phyloP scores from a whole-genome alignment of 2,888 invertebrate genomes.

The Sinopyrophorus schimmeli region DNA sequence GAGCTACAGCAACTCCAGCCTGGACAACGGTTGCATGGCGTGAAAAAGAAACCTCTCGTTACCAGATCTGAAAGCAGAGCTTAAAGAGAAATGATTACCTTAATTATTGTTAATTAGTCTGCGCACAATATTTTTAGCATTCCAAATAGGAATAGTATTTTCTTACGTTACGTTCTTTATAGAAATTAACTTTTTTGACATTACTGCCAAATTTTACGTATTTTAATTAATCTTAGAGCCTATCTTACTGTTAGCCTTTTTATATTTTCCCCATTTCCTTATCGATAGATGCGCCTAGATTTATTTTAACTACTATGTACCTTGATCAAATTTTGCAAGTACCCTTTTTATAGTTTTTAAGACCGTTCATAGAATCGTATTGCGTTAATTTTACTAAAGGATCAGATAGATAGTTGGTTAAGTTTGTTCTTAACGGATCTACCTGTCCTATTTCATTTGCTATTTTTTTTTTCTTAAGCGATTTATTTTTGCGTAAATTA shows the following conservation, averaged over 20 bases:
- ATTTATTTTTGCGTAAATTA: conserved; percentile 53
- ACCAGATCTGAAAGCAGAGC: conserved; percentile 55
- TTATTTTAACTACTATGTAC: too few relatives aligned
- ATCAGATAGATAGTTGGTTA: too few relatives aligned
- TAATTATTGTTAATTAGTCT: conserved; percentile 40
- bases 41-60: conserved; percentile 53
- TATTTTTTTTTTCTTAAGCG: conserved; percentile 52
- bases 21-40: conserved; percentile 68
- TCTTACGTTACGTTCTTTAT: conserved; percentile 41
- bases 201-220: conserved; percentile 53
- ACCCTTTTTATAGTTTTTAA: too few relatives aligned
- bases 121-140: conserved; percentile 49
- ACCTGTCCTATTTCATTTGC: conserved; percentile 25
- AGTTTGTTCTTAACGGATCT: too few relatives aligned
- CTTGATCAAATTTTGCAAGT: too few relatives aligned
- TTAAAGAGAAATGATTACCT: conserved; percentile 36
- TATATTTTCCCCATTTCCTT: conserved; percentile 46
- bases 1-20: conserved; percentile 59
- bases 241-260: conserved; percentile 47
- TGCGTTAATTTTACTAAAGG: too few relatives aligned
- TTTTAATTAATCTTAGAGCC: conserved; percentile 44
- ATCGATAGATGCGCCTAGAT: too few relatives aligned
- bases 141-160: conserved; percentile 48
- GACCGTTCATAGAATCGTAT: too few relatives aligned
- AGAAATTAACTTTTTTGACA: conserved; percentile 42